phyloP scores from a whole-genome alignment of 2,113 vertebrate species.

The Haemorhous mexicanus region DNA sequence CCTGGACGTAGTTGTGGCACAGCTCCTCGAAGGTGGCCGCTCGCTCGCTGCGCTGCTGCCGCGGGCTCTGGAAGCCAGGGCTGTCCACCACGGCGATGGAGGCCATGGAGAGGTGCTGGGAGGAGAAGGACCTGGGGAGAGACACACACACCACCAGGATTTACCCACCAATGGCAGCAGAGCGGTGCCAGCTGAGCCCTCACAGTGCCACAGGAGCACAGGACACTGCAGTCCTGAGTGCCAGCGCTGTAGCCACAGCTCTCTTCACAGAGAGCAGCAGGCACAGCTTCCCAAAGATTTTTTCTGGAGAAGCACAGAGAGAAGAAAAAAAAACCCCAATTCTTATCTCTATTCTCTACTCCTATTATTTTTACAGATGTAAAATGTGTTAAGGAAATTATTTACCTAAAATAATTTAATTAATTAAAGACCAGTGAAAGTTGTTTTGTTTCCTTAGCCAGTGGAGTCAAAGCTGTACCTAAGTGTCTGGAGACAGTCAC shows the following conservation, averaged over 20 bases:
- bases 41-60: constrained; percentile 76
- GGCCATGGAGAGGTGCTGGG: constrained; percentile 82
- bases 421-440: no score
- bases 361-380: no score
- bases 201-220: accelerated
- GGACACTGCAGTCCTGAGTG: accelerated
- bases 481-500: no score
- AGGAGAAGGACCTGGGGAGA: constrained; percentile 82
- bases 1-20: constrained; percentile 91
- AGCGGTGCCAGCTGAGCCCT: neutral
- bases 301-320: no score
- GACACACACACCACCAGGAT: accelerated
- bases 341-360: no score
- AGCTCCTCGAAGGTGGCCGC: constrained; percentile 89
- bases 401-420: neutral
- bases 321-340: no score
- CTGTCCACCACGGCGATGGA: constrained; percentile 92
- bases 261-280: no score
- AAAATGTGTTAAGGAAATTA: no score
- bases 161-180: neutral
- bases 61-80: constrained; percentile 87
- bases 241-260: accelerated
- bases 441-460: no score
- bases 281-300: no score
- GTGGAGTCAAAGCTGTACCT: no score